These are phyloP conservation scores for Turdus rufiventris DNA, from an alignment of 2,113 vertebrate genomes.

Conservation along the genomic window DNA sequence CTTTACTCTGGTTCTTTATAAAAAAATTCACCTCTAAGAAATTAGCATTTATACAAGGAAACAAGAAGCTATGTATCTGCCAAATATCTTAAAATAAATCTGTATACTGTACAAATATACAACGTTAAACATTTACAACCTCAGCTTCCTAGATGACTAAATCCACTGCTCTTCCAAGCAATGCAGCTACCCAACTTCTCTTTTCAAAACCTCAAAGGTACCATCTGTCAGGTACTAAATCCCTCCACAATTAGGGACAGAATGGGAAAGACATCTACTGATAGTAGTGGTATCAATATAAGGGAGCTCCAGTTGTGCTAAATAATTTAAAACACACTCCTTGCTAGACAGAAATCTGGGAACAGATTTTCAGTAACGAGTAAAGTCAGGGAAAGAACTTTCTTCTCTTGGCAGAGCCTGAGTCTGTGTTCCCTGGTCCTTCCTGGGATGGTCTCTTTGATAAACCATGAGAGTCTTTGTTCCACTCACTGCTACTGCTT, in stretches of 20 bases:
- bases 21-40: constrained; percentile 37
- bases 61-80: not conserved
- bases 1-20: not conserved
- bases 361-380: not conserved
- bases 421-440: not conserved
- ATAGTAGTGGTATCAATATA: not conserved
- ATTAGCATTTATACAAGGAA: constrained; percentile 29
- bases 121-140: constrained; percentile 27
- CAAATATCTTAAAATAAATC: constrained; percentile 57
- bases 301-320: not conserved
- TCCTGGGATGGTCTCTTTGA: not conserved
- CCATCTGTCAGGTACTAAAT: not conserved
- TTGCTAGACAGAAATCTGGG: not conserved
- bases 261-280: not conserved
- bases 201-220: not conserved
- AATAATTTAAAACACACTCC: constrained; percentile 22
- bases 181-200: not conserved
- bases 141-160: not conserved
- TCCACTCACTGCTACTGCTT: not conserved
- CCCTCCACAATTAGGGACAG: not conserved
- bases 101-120: constrained; percentile 72
- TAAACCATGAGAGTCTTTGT: not conserved
- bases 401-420: constrained; percentile 47
- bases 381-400: constrained; percentile 33
- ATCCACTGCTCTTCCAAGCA: not conserved